Base-by-base conservation (phyloP, 2,797 vertebrate genomes). In the Knipowitschia caucasica region DNA sequence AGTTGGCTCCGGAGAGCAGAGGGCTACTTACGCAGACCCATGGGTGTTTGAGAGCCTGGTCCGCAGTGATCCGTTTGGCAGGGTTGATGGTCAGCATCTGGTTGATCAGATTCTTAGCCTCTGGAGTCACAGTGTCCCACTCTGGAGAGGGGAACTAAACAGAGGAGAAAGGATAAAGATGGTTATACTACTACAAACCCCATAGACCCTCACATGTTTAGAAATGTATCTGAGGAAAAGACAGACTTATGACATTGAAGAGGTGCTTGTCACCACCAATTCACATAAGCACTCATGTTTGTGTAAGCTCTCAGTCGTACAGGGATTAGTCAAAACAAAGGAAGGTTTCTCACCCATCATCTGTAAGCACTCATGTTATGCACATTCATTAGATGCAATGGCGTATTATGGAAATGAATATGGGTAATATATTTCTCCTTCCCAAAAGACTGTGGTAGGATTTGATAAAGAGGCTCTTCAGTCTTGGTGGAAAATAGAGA, bases 41-140 rank as follows among this genome's bases (percentile, higher is more conserved):
- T n/a, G 97, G 97, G 67, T 99, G 97, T 74, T 97, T 99, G 73
- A 99, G 88, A 64, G 97, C 97, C 89, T 99, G 95, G 79, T 98
- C 94, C 50, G 95, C 92, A 3, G 95, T 99, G 87, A 99, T 99
- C 58, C 97, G 92, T 79, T 99, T 99, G 63, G 97, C 94, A 10
- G 97, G 97, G 83, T 99, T 99, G 86, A 99, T 99, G 0, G 97
- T 99, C 87, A 99, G 77, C 97, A 99, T 99, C 86, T 99, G 96
- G 86, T 99, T 99, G 87, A 99, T 99, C 82, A 99, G 89, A 75
- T 98, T 99, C 91, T 99, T 99, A 80, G 96, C 97, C 89, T 99
- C 97, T 0, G 96, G 94, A 53, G 97, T 99, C 80, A 99, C 97
- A 0, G 97, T 99, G 87, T 99, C 97, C 97, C 97, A 99, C 89